These are phyloP conservation scores for Craseonycteris thonglongyai DNA, from an alignment of 2,113 vertebrate species.

Conservation along the genomic window DNA sequence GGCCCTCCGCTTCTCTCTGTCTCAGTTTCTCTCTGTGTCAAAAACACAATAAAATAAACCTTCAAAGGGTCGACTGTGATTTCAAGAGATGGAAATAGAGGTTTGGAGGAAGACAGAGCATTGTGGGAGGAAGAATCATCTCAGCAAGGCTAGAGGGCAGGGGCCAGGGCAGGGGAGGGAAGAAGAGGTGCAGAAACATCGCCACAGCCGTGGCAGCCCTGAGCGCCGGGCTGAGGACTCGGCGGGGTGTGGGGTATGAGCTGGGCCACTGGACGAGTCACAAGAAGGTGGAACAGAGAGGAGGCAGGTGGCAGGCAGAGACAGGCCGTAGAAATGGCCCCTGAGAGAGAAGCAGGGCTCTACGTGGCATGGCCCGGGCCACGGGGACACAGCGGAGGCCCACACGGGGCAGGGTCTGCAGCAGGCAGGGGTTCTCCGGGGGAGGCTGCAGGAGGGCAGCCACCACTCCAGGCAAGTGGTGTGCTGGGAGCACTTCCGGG, in stretches of 20 bases:
- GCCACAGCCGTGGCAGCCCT: not conserved
- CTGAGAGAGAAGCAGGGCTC: not conserved
- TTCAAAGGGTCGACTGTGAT: not conserved
- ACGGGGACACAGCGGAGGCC: not conserved
- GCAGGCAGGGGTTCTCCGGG: not conserved
- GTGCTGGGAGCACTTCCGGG: not conserved
- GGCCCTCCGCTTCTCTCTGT: too few species aligned
- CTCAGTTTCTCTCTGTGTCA: too few species aligned
- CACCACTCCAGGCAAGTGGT: fast-evolving
- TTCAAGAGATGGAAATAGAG: not conserved
- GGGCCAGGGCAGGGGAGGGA: not conserved
- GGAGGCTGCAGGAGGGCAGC: not conserved
- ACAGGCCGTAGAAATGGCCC: not conserved
- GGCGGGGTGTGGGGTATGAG: fast-evolving
- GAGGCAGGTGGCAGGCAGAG: not conserved
- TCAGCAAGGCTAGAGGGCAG: not conserved
- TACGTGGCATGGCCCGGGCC: fast-evolving
- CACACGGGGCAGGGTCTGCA: fast-evolving
- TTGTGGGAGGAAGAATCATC: not conserved
- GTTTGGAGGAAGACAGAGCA: not conserved
- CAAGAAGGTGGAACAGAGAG: not conserved
- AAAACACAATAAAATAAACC: too few species aligned
- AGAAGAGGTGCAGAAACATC: not conserved
- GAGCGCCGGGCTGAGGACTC: not conserved
- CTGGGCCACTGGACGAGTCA: not conserved